Evolutionary conservation across 2,113 vertebrate species (phyloP), one percentile per base, ranked within the genome.

Genomic region (Tiliqua scincoides): DNA sequence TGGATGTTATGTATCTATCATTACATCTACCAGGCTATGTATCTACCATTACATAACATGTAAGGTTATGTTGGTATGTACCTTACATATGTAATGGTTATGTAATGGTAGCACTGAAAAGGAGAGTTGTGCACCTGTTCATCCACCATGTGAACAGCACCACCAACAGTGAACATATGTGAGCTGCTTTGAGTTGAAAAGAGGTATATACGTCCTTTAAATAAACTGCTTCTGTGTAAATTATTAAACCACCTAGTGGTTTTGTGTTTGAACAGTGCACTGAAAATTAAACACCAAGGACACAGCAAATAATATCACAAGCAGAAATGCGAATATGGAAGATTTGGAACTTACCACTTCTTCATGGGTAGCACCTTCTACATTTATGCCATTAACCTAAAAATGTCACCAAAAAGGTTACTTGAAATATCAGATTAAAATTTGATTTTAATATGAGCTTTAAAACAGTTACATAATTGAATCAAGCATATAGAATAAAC

Each of bases 381-480:
- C 98, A 72, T 97, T 98, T 92, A 99, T 98, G 91, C 98, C 98
- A 89, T 99, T 99, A 92, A 99, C 97, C 98, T 99, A 94, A 91
- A 97, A 72, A 94, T 40, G 86, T 0, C 0, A 94, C 40, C 93
- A 62, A 71, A 94, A 93, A 71, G 90, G 78, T 91, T 0, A 94
- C 89, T 92, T 85, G 65, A 27, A 92, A n/a, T 0, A 1, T 1
- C 54, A 83, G 59, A 23, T 48, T 68, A 52, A 82, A 23, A 21
- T 72, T 86, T 52, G 4, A 32, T 4, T 52, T 81, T 65, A 40
- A 91, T 89, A 86, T 68, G 89, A 80, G 63, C 23, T 71, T 61
- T 88, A 88, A 92, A 65, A 18, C 27, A 70, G 52, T 61, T n/a
- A 75, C 27, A 91, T 77, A 30, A 3, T 75, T 18, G 30, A 89